Conservation (phyloP, 2,113 vertebrate genomes). For the Notarius lentiginosus region DNA sequence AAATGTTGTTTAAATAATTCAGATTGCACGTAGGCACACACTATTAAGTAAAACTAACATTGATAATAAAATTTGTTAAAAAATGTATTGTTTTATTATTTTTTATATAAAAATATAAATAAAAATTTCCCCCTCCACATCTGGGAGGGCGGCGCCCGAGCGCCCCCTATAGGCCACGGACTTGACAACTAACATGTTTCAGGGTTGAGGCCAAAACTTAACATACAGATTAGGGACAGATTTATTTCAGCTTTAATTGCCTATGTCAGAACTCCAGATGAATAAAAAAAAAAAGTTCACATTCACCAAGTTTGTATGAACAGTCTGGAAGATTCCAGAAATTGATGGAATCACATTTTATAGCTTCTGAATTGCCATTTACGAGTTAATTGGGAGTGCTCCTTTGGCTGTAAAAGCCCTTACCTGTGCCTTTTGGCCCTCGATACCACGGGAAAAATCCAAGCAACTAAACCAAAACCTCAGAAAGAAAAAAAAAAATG, state of each 20-base stretch:
- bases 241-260: not conserved
- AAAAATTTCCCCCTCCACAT: no score
- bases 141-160: no score
- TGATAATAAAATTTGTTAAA: no score
- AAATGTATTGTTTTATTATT: no score
- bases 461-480: not conserved
- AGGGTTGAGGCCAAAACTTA: not conserved
- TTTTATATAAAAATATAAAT: no score
- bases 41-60: no score
- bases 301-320: not conserved
- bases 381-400: not conserved
- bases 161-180: no score
- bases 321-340: not conserved
- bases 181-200: no score
- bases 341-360: not conserved
- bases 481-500: not conserved
- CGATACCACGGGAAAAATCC: not conserved
- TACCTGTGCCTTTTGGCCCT: not conserved
- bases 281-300: not conserved
- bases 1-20: no score
- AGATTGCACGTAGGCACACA: no score
- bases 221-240: not conserved
- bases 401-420: not conserved
- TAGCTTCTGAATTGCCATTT: not conserved
- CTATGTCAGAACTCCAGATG: not conserved